phyloP scores from a whole-genome alignment of 2,113 vertebrate genomes.

The Muscicapa adusta region DNA sequence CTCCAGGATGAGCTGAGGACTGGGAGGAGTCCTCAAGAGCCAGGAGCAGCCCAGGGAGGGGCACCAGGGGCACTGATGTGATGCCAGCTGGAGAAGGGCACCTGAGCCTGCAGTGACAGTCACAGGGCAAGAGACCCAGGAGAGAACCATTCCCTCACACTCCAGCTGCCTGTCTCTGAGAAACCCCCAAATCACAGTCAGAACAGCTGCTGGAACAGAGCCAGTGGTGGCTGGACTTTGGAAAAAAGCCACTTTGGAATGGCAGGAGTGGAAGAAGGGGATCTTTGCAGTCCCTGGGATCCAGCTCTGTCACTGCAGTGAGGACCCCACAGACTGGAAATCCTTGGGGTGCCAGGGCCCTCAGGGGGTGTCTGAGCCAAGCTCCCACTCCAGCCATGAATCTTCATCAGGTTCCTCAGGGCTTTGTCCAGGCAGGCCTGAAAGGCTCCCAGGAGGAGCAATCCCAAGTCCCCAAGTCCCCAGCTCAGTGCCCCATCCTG shows the following conservation, averaged over 20 bases:
- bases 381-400: background rate
- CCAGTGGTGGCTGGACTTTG: accelerated
- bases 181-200: background rate
- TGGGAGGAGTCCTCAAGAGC: background rate
- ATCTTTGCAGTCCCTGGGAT: accelerated
- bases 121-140: accelerated
- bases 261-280: background rate
- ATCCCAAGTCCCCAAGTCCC: background rate
- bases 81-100: background rate
- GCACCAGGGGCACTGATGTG: background rate
- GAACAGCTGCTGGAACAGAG: background rate
- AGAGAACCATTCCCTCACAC: background rate
- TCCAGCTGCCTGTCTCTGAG: background rate
- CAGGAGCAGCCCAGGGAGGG: background rate
- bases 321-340: background rate
- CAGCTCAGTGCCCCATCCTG: too few species aligned
- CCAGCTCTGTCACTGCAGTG: background rate
- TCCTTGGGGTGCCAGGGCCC: background rate
- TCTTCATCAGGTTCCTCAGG: background rate
- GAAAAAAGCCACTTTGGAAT: accelerated
- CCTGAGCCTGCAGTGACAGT: background rate
- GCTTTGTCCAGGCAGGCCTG: background rate
- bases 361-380: background rate
- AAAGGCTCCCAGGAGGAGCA: background rate
- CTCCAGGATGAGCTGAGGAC: background rate